These are phyloP conservation scores for Athalia cordata DNA, from an alignment of 2,888 invertebrate genomes.

Conservation along the genomic window DNA sequence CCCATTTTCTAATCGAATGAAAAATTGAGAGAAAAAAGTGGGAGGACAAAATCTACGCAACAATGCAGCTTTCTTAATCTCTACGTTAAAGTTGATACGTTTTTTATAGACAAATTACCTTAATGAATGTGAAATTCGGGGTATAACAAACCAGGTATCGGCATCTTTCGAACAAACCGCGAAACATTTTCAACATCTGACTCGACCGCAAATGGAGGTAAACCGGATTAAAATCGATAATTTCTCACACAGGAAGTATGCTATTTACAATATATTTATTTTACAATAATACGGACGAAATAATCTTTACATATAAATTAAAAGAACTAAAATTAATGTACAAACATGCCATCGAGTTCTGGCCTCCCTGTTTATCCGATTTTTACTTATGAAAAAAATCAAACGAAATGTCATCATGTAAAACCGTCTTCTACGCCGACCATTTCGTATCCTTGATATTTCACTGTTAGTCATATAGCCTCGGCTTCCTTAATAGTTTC, in stretches of 20 bases:
- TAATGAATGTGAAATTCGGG: neutral
- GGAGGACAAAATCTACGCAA: too few relatives aligned
- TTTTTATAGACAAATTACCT: neutral
- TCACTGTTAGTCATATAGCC: slow-evolving; percentile 3
- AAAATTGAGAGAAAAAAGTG: too few relatives aligned
- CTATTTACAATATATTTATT: too few relatives aligned
- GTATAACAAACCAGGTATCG: neutral
- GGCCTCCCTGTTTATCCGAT: neutral
- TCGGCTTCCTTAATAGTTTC: slow-evolving; percentile 84
- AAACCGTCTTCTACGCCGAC: neutral
- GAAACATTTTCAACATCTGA: slow-evolving; percentile 3
- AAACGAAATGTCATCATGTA: too few relatives aligned
- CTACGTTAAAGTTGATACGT: neutral
- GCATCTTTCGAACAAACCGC: slow-evolving; percentile 19
- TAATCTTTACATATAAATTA: too few relatives aligned
- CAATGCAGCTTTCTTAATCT: too few relatives aligned
- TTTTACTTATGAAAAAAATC: too few relatives aligned
- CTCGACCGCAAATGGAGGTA: neutral
- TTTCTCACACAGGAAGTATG: neutral
- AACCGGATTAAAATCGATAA: neutral
- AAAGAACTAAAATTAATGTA: neutral
- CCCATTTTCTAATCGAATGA: neutral
- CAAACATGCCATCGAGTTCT: neutral
- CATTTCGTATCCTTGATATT: neutral
- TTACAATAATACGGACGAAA: too few relatives aligned